Conservation (phyloP, 1,140 invertebrate genomes). For the Samia ricini region DNA sequence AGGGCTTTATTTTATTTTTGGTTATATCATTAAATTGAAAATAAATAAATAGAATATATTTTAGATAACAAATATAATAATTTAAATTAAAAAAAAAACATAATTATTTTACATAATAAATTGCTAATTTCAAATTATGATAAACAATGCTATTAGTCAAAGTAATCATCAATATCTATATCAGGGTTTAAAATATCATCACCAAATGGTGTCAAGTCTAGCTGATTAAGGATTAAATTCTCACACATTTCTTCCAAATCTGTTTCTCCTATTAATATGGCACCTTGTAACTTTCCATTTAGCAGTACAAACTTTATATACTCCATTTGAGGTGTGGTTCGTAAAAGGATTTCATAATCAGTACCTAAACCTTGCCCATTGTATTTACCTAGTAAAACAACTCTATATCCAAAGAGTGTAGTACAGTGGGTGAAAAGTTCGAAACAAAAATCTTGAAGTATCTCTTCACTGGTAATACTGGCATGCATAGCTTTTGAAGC, state of each 20-base stretch:
- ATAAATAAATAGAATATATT: no score
- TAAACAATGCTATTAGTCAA: conserved; percentile 85
- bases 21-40: no score
- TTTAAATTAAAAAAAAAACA: not conserved
- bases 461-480: conserved; percentile 79
- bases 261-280: conserved; percentile 97
- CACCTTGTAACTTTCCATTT: conserved; percentile 93
- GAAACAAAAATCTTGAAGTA: conserved; percentile 95
- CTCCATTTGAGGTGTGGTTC: conserved; percentile 90
- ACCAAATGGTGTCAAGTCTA: conserved; percentile 92
- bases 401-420: conserved; percentile 96
- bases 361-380: conserved; percentile 93
- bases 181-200: conserved; percentile 96
- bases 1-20: no score
- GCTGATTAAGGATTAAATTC: conserved; percentile 97
- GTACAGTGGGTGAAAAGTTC: conserved; percentile 98
- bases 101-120: not conserved
- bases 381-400: conserved; percentile 94
- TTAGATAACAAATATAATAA: no score
- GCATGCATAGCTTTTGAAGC: conserved; percentile 94
- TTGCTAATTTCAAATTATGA: not conserved
- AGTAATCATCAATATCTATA: conserved; percentile 99
- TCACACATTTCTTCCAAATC: conserved; percentile 99
- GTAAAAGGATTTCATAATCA: conserved; percentile 92
- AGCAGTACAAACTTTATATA: conserved; percentile 95